phyloP scores from a whole-genome alignment of 1,140 invertebrate species.

The Stenopsyche tienmushanensis region DNA sequence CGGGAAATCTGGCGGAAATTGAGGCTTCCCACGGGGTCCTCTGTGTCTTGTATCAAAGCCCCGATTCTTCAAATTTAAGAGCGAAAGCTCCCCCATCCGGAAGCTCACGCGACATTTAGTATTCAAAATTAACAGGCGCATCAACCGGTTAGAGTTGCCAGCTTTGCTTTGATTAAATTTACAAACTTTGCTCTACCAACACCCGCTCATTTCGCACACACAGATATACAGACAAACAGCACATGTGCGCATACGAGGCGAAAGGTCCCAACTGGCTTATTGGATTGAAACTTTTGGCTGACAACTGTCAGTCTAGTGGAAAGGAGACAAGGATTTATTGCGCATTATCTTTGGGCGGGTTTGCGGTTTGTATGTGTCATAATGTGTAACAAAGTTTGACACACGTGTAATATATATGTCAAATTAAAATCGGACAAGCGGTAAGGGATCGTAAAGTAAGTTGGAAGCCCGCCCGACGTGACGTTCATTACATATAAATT shows the following conservation, averaged over 20 bases:
- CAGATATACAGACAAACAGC: background rate
- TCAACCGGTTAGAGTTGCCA: background rate
- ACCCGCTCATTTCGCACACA: background rate
- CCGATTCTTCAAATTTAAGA: background rate
- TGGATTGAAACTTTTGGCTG: conserved; percentile 4
- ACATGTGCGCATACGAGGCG: background rate
- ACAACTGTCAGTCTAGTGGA: conserved; percentile 7
- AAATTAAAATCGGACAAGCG: background rate
- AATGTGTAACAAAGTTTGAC: background rate
- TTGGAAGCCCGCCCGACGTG: background rate
- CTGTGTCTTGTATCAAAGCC: background rate
- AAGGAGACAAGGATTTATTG: conserved; percentile 15
- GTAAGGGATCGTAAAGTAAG: too few species aligned
- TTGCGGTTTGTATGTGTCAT: background rate
- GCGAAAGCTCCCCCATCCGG: background rate
- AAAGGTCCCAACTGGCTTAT: background rate
- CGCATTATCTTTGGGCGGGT: background rate
- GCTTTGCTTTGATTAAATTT: conserved; percentile 27
- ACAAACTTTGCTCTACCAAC: conserved; percentile 2
- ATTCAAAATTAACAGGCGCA: conserved; percentile 19
- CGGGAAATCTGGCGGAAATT: background rate
- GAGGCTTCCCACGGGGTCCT: background rate
- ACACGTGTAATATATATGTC: background rate
- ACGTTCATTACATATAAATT: too few species aligned
- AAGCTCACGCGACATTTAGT: conserved; percentile 9